Conservation (phyloP, 1,140 invertebrate species). For the Daktulosphaira vitifoliae region DNA sequence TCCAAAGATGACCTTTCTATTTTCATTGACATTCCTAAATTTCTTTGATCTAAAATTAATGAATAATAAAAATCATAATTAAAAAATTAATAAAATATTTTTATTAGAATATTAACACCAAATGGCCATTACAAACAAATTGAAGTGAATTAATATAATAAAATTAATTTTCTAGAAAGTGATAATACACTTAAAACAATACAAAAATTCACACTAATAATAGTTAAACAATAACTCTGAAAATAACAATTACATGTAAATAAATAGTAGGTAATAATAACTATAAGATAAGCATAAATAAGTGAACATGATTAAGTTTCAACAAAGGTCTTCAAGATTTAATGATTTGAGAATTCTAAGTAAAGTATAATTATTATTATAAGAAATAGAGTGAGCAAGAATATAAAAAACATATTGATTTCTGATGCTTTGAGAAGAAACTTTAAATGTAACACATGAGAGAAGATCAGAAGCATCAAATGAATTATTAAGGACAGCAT, state of each 20-base stretch:
- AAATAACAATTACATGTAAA: no score
- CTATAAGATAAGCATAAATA: no score
- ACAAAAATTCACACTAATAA: no score
- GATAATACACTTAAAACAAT: no score
- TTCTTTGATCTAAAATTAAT: conserved; percentile 84
- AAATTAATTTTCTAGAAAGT: no score
- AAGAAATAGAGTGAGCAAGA: neutral
- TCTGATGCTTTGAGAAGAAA: neutral
- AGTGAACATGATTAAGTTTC: no score
- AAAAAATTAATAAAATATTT: conserved; percentile 6
- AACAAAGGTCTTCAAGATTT: no score
- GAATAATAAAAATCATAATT: conserved; percentile 37
- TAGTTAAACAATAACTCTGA: no score
- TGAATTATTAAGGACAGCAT: neutral
- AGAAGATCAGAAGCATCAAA: neutral
- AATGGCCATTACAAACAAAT: no score
- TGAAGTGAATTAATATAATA: no score
- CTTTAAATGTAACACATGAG: neutral
- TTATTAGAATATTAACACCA: no score
- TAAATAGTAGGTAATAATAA: no score
- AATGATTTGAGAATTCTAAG: neutral
- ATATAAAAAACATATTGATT: neutral
- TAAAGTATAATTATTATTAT: neutral
- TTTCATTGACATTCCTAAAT: conserved; percentile 99
- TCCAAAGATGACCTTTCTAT: conserved; percentile 91